Evolutionary conservation across 2,888 invertebrate genomes (phyloP).

Genomic region (Rosalia funebris): DNA sequence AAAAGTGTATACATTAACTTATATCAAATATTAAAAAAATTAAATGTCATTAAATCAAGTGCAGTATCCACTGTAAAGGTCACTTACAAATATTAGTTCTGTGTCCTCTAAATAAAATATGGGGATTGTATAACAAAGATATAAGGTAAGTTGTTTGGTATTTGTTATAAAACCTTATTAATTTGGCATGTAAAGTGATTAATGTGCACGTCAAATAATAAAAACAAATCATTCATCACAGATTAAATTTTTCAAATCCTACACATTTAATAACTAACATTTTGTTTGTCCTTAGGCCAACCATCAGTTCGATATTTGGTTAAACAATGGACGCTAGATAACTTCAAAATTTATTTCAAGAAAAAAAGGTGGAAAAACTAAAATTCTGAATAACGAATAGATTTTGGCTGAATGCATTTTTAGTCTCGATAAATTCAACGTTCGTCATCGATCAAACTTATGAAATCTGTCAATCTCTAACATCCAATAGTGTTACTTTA

Average conservation of each 20-base stretch:
- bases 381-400: background rate
- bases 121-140: too few species aligned
- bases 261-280: constrained; percentile 13
- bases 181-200: constrained; percentile 4
- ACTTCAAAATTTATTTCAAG: constrained; percentile 1
- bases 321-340: constrained; percentile 2
- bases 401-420: background rate
- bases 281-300: constrained; percentile 21
- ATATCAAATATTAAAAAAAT: too few species aligned
- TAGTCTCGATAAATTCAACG: background rate
- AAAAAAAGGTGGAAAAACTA: background rate
- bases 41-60: too few species aligned
- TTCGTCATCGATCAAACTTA: background rate
- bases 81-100: too few species aligned
- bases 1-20: too few species aligned
- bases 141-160: too few species aligned
- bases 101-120: too few species aligned
- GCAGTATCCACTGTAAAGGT: too few species aligned
- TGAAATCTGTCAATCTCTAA: too few species aligned
- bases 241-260: constrained; percentile 31
- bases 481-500: too few species aligned
- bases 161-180: background rate
- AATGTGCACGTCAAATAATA: constrained; percentile 11
- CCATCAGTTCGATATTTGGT: constrained; percentile 10
- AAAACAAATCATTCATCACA: constrained; percentile 27